Conservation (phyloP, 2,888 invertebrate species). For the Philereme vetulata region DNA sequence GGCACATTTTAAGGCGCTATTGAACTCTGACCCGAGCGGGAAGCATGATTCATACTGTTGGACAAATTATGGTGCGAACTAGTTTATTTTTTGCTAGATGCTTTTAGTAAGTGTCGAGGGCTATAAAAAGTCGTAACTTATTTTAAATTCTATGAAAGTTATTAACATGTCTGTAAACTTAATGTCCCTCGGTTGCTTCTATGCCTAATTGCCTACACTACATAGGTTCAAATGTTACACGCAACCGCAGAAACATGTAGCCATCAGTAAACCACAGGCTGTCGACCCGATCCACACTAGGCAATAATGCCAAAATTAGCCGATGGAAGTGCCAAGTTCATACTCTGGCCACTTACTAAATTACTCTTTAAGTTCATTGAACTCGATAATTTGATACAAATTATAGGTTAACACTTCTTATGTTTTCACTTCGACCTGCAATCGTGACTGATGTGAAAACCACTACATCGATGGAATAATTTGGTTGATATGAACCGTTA, state of each 20-base stretch:
- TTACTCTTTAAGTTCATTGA: conserved; percentile 76
- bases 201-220: no score
- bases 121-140: conserved; percentile 29
- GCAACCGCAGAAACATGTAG: conserved; percentile 44
- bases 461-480: conserved; percentile 73
- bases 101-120: conserved; percentile 12
- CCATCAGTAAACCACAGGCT: conserved; percentile 67
- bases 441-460: conserved; percentile 74
- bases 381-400: conserved; percentile 74
- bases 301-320: conserved; percentile 64
- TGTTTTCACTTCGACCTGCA: conserved; percentile 74
- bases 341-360: conserved; percentile 69
- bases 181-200: conserved; percentile 1
- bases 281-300: conserved; percentile 58
- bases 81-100: conserved; percentile 30
- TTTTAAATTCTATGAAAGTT: conserved; percentile 28
- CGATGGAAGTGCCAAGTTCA: conserved; percentile 61
- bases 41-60: conserved; percentile 32
- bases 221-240: conserved; percentile 32
- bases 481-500: conserved; percentile 69
- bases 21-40: conserved; percentile 37
- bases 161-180: conserved; percentile 28
- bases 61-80: conserved; percentile 36
- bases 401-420: conserved; percentile 79
- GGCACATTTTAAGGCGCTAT: conserved; percentile 36